phyloP scores from a whole-genome alignment of 2,888 invertebrate genomes.

The Agrotis puta region DNA sequence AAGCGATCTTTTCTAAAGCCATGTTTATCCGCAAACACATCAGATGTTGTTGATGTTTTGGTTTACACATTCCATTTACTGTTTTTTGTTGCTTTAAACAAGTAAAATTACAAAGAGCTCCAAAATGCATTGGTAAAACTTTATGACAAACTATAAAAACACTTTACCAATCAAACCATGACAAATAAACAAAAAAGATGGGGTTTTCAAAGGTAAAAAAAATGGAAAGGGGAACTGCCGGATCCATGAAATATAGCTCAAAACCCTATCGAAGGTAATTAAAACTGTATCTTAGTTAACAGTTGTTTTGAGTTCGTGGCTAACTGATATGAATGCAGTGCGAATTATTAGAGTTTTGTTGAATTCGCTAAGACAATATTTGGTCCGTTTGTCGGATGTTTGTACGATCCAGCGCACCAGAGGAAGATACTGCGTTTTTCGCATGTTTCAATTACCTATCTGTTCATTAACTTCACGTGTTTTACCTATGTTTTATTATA shows the following conservation, averaged over 20 bases:
- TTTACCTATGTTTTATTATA: conserved; percentile 57
- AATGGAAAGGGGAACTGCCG: background rate
- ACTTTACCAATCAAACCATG: background rate
- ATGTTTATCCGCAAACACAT: conserved; percentile 26
- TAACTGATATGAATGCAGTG: conserved; percentile 36
- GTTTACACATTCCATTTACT: conserved; percentile 31
- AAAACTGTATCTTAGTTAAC: background rate
- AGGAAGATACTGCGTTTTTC: conserved; percentile 80
- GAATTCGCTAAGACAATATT: conserved; percentile 54
- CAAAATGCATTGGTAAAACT: conserved; percentile 1
- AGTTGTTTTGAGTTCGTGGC: conserved; percentile 21
- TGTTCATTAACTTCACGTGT: conserved; percentile 53
- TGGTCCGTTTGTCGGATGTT: conserved; percentile 81
- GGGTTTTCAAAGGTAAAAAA: background rate
- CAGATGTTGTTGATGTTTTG: conserved; percentile 39
- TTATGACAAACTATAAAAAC: background rate
- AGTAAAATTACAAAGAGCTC: background rate
- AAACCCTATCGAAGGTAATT: conserved; percentile 21
- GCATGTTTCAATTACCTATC: conserved; percentile 70
- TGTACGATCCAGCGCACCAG: conserved; percentile 74
- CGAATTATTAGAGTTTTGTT: conserved; percentile 57
- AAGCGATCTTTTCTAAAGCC: conserved; percentile 10
- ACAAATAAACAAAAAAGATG: background rate
- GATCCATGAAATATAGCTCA: conserved; percentile 1
- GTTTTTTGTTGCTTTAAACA: conserved; percentile 3